Evolutionary conservation across 2,113 vertebrate genomes (phyloP).

Genomic region (Cercocebus atys): DNA sequence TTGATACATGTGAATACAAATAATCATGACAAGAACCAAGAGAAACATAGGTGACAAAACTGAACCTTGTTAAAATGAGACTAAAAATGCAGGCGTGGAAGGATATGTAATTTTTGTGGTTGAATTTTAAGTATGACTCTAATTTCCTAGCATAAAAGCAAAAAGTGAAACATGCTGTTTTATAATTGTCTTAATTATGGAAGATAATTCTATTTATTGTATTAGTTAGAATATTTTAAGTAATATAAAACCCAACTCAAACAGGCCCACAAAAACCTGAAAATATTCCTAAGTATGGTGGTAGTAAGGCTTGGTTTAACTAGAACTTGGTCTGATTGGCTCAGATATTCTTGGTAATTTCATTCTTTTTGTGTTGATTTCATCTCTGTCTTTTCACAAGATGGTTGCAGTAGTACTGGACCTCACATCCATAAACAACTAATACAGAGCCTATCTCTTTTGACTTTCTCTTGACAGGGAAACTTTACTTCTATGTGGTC

Average conservation of each 20-base stretch:
- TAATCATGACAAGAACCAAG: background rate
- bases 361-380: background rate
- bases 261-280: background rate
- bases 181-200: background rate
- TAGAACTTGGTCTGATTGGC: background rate
- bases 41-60: background rate
- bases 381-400: background rate
- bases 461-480: background rate
- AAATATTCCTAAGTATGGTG: background rate
- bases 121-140: conserved; percentile 26
- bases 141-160: background rate
- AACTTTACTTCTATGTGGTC: background rate
- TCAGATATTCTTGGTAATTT: background rate
- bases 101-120: background rate
- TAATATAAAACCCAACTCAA: background rate
- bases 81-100: background rate
- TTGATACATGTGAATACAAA: background rate
- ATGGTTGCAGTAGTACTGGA: background rate
- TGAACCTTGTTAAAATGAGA: background rate
- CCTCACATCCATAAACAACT: background rate
- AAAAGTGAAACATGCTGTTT: background rate
- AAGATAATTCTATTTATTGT: background rate
- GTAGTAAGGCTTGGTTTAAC: background rate
- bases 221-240: conserved; percentile 2
- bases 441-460: background rate